Base-by-base conservation (phyloP, 2,888 invertebrate species). In the Nomada flava region DNA sequence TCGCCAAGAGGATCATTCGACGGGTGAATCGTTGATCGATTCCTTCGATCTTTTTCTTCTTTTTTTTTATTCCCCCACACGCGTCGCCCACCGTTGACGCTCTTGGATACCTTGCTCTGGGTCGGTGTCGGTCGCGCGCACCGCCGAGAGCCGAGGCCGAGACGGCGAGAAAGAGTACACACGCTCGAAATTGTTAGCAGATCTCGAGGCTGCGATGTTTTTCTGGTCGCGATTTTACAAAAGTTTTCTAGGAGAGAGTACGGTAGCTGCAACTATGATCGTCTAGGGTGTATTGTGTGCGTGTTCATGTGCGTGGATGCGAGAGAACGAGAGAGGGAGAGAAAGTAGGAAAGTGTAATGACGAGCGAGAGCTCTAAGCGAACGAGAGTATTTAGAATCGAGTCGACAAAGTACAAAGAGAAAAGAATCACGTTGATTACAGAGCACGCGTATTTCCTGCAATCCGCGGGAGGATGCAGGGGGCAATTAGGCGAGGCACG, bases 1-100 rank as follows among this genome's bases (percentile, higher is more conserved):
- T 36, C 7, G 7, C 7, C 36, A 7, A 36, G 1, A 9, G 36
- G 36, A 36, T 36, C 36, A 36, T 36, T 36, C 36, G 36, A 36
- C 57, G 57, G 59, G 13, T 50, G 29, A 11, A 50, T 60, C 70
- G 70, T 60, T 47, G 70, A 60, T 20, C 47, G 29, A 59, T 50
- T 71, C 50, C 15, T 57, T 13, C 23, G 7, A 5, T 68, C 7
- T 29, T 10, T 50, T 29, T 4, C 15, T 15, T 53, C 15, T 13
- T 3, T 20, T 44, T 5, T 20, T 53, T 18, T 20, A 15, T 15
- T 2, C 26, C 29, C 9, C 1, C 1, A 13, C 42, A 20, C 59
- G 26, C n/a, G 7, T 18, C 29, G 29, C 5, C 18, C 59, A 26
- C 18, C 59, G 29, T 11, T 18, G 7, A 57, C 23, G 57, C 36